Evolutionary conservation across 37 sponge, comb jelly and placozoan species (phyloP), one percentile per base, ranked within the genome.

Genomic region (Halisarca cf. caerulea): DNA sequence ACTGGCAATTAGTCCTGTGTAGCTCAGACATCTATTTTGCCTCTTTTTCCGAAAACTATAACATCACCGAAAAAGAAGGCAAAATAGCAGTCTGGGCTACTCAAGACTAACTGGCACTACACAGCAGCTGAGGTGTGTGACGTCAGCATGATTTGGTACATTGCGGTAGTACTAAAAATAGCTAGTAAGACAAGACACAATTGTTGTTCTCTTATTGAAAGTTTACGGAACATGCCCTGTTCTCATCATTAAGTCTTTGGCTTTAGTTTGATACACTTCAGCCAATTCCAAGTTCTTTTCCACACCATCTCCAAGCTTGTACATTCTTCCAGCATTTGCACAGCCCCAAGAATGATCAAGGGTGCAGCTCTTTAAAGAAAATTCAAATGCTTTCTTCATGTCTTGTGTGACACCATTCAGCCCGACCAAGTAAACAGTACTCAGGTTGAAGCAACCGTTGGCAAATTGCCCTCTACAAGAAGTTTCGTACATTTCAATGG

Each of bases 361-460:
- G 3, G 77, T 81, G 55, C 89, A 89, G 57, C 89, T 89, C 39
- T 47, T 84, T 41, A 84, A 17, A 1, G 85, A 35, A 58, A 47
- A 89, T 36, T 84, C 80, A 4, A 89, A 51, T 0, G 89, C 89
- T 41, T 89, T 89, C 72, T 54, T 30, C 89, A 89, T 89, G 79
- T 89, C 85, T 35, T 71, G 68, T 9, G 58, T 25, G 0, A 79
- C 85, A 4, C 24, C 35, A 30, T 33, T 47, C 24, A 55, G 72
- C 27, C 89, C 89, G 35, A 80, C 71, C 24, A 89, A 39, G 58
- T 84, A 84, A 37, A 89, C 20, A 15, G 57, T 55, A 42, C 89
- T 89, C 23, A 80, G 70, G 79, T 89, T 89, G 73, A 89, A 89
- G 44, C 89, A 89, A 27, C 85, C 89, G 44, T 89, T 89, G 32